Evolutionary conservation across 2,797 vertebrate species (phyloP).

Genomic region (Odontamblyopus rebecca): DNA sequence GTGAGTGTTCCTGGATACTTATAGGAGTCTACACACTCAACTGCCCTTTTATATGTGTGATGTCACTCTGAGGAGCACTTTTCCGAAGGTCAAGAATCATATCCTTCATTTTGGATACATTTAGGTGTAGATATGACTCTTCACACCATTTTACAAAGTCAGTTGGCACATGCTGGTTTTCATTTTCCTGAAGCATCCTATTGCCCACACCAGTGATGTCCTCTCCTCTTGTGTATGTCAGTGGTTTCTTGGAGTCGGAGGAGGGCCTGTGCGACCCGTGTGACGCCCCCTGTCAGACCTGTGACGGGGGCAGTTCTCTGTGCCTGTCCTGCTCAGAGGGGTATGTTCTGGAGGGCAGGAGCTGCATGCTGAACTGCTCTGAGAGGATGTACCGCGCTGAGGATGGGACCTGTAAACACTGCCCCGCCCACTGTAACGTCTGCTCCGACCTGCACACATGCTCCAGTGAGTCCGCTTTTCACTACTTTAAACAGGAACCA

Average conservation of each 20-base stretch:
- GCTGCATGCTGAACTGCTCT: conserved; percentile 76
- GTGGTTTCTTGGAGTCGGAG: conserved; percentile 76
- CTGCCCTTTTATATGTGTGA: too few species aligned
- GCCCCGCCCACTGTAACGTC: conserved; percentile 75
- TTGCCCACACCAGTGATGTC: neutral
- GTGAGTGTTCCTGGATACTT: too few species aligned
- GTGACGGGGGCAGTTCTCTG: conserved; percentile 72
- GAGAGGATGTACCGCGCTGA: conserved; percentile 69
- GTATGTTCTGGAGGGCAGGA: conserved; percentile 70
- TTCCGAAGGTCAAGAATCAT: too few species aligned
- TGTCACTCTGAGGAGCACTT: too few species aligned
- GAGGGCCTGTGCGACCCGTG: conserved; percentile 72
- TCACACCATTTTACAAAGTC: too few species aligned
- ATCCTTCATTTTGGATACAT: too few species aligned
- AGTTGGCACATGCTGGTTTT: too few species aligned
- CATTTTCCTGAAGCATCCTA: too few species aligned
- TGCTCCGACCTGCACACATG: conserved; percentile 74
- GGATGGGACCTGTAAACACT: conserved; percentile 76
- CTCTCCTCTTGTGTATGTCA: conserved; percentile 24
- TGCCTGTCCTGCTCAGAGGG: conserved; percentile 77
- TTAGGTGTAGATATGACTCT: too few species aligned
- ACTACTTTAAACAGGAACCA: too few species aligned
- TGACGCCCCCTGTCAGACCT: conserved; percentile 75
- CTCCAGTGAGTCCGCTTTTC: conserved; percentile 65
- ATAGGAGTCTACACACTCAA: too few species aligned